phyloP scores from a whole-genome alignment of 2,888 invertebrate species.

The Zeuzera pyrina region DNA sequence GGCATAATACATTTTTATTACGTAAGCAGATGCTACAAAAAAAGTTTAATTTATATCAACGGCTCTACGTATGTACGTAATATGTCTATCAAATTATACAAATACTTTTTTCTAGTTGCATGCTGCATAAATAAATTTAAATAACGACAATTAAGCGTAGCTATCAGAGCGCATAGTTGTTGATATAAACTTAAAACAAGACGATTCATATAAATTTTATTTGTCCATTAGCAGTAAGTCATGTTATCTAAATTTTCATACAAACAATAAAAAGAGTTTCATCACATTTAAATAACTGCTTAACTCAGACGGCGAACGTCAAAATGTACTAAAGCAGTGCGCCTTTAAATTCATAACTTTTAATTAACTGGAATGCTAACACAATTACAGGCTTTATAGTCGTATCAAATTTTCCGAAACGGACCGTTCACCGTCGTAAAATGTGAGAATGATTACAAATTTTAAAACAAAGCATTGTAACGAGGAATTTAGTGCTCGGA shows the following conservation, averaged over 20 bases:
- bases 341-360: slow-evolving; percentile 71
- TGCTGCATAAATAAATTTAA: no score
- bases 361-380: slow-evolving; percentile 70
- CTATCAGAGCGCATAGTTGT: slow-evolving; percentile 29
- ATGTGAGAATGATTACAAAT: slow-evolving; percentile 72
- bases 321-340: slow-evolving; percentile 50
- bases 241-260: slow-evolving; percentile 37
- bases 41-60: no score
- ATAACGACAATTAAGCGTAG: slow-evolving; percentile 9
- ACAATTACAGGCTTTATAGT: slow-evolving; percentile 69
- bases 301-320: slow-evolving; percentile 43
- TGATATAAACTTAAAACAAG: slow-evolving; percentile 30
- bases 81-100: no score
- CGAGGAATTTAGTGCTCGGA: slow-evolving; percentile 61
- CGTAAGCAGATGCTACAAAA: slow-evolving; percentile 24
- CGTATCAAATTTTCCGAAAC: slow-evolving; percentile 70
- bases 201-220: slow-evolving; percentile 31
- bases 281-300: slow-evolving; percentile 41
- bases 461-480: slow-evolving; percentile 69
- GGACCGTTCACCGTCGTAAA: slow-evolving; percentile 68
- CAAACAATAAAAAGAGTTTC: slow-evolving; percentile 45
- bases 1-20: slow-evolving; percentile 37
- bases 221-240: slow-evolving; percentile 38
- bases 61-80: no score
- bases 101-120: no score